A percentile compares a stretch with the other conserved stretches of the same genome.
Conservation (phyloP, 2,113 vertebrate genomes). For the Perca fluviatilis region DNA sequence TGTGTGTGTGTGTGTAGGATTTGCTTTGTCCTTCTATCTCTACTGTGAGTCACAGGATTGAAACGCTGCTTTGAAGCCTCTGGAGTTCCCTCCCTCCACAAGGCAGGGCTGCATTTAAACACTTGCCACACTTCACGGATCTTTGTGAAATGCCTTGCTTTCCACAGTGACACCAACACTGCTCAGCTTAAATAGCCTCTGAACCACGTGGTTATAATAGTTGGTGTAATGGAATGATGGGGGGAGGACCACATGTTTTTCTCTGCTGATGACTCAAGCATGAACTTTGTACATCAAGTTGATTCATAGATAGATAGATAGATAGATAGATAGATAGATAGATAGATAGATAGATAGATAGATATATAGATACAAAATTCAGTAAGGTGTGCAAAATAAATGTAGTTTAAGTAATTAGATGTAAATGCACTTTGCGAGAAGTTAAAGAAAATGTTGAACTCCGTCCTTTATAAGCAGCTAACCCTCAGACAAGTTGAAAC, state of each 20-base stretch:
- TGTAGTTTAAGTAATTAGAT: too few species aligned
- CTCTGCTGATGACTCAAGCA: not conserved
- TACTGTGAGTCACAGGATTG: slow-evolving; percentile 74
- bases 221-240: not conserved
- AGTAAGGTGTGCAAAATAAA: too few species aligned
- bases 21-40: slow-evolving; percentile 46
- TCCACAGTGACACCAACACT: slow-evolving; percentile 26
- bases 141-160: slow-evolving; percentile 36
- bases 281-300: slow-evolving; percentile 1
- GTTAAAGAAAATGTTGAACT: too few species aligned
- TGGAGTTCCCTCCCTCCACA: slow-evolving; percentile 61
- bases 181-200: slow-evolving; percentile 7
- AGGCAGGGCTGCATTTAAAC: slow-evolving; percentile 66
- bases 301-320: not conserved
- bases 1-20: slow-evolving; percentile 46
- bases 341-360: not conserved
- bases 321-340: not conserved
- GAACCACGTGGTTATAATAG: not conserved
- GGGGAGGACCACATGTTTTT: slow-evolving; percentile 2
- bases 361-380: too few species aligned
- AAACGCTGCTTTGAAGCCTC: slow-evolving; percentile 67
- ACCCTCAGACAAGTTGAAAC: too few species aligned
- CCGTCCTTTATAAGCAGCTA: too few species aligned
- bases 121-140: slow-evolving; percentile 58
- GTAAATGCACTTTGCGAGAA: too few species aligned